Evolutionary conservation across 2,888 invertebrate genomes (phyloP).

Genomic region (Phengaris arion): DNA sequence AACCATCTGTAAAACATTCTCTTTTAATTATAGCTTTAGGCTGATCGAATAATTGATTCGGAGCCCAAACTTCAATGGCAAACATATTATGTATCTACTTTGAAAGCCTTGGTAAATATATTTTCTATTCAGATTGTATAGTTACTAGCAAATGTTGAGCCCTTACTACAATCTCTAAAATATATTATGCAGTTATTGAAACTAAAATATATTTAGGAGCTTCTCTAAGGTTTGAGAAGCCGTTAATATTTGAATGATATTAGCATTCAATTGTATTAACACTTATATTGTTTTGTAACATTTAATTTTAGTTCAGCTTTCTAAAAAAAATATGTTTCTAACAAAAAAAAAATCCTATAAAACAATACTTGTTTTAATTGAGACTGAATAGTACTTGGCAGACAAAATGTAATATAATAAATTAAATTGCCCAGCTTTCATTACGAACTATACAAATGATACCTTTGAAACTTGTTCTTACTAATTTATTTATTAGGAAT

Average conservation of each 20-base stretch:
- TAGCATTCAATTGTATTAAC: no score
- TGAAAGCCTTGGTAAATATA: neutral
- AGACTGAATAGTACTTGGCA: neutral
- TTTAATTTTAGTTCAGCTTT: no score
- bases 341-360: no score
- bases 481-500: neutral
- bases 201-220: no score
- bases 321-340: no score
- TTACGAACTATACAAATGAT: neutral
- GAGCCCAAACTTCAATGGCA: neutral
- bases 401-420: neutral
- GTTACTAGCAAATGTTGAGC: no score
- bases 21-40: neutral
- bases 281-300: no score
- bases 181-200: no score
- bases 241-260: no score
- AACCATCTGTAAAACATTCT: neutral
- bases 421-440: neutral
- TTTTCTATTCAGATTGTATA: neutral
- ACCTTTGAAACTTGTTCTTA: neutral
- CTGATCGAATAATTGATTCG: neutral
- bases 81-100: neutral
- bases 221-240: no score
- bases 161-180: no score
- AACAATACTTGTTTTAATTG: no score